Percentiles rank a stretch among this genome's conserved stretches.
These are phyloP conservation scores for Selenia dentaria DNA, from an alignment of 2,888 invertebrate genomes.

Conservation along the genomic window DNA sequence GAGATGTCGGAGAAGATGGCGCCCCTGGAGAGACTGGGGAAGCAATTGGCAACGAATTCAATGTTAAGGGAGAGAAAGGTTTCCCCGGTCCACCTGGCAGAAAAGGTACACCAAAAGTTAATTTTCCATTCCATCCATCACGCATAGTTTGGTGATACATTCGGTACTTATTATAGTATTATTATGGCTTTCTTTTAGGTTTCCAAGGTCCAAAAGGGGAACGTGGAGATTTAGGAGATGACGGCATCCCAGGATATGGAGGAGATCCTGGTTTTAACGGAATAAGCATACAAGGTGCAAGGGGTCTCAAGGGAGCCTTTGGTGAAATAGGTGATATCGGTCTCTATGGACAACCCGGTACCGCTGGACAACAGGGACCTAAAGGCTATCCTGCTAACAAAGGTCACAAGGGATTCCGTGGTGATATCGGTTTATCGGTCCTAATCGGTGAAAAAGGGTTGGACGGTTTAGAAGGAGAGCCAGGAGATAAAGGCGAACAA, in stretches of 20 bases:
- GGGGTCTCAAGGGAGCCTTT: conserved; percentile 87
- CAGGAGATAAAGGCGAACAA: conserved; percentile 83
- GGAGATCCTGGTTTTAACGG: conserved; percentile 71
- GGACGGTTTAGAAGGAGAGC: conserved; percentile 65
- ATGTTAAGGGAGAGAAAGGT: conserved; percentile 83
- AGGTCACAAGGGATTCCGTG: conserved; percentile 82
- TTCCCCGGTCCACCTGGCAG: conserved; percentile 69
- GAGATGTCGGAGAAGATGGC: conserved; percentile 76
- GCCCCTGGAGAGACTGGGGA: conserved; percentile 64
- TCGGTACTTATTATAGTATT: neutral
- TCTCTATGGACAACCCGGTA: conserved; percentile 85
- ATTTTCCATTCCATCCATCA: too few relatives aligned
- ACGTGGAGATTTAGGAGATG: conserved; percentile 60
- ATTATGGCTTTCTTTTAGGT: conserved; percentile 35
- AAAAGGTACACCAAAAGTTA: conserved; percentile 55
- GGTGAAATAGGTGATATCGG: conserved; percentile 88
- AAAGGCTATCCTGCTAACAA: conserved; percentile 87
- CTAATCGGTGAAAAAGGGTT: conserved; percentile 66
- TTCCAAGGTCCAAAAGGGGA: conserved; percentile 56
- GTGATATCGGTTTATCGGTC: conserved; percentile 71
- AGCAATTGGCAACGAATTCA: conserved; percentile 49
- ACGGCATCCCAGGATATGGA: conserved; percentile 57
- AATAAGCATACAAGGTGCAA: conserved; percentile 53
- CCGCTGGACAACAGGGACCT: conserved; percentile 72
- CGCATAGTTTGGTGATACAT: too few relatives aligned